phyloP scores from a whole-genome alignment of 2,888 invertebrate species.

The Neoaliturus tenellus region DNA sequence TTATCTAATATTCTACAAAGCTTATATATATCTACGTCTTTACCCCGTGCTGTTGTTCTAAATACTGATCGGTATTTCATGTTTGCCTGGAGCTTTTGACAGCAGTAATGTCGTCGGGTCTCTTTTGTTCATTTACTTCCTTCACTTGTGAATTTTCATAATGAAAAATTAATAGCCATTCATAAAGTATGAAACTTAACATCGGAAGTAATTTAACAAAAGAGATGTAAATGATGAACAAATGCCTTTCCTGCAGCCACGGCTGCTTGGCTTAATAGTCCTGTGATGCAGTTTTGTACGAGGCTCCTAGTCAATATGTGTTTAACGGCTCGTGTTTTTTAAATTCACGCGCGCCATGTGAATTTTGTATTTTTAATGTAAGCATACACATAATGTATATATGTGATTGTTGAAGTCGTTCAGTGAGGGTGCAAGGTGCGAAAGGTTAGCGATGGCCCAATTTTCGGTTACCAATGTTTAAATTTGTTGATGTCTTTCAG shows the following conservation, averaged over 20 bases:
- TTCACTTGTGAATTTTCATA: not conserved
- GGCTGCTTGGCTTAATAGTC: slow-evolving; percentile 1
- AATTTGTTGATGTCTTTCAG: not conserved
- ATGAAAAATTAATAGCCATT: too few relatives aligned
- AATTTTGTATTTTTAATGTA: slow-evolving; percentile 30
- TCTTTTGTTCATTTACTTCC: slow-evolving; percentile 2
- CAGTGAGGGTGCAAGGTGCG: not conserved
- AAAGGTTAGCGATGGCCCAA: not conserved
- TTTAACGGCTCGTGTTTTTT: slow-evolving; percentile 14
- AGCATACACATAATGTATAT: not conserved
- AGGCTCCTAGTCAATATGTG: slow-evolving; percentile 24
- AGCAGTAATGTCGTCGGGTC: not conserved
- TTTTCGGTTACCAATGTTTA: not conserved
- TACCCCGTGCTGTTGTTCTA: not conserved
- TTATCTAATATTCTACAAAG: too few relatives aligned
- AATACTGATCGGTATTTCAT: not conserved
- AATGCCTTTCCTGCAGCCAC: slow-evolving; percentile 22
- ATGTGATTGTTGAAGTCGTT: slow-evolving; percentile 14
- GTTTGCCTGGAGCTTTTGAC: slow-evolving; percentile 1
- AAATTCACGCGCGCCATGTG: slow-evolving; percentile 22
- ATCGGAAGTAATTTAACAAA: not conserved
- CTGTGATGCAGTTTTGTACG: slow-evolving; percentile 22
- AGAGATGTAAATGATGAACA: not conserved
- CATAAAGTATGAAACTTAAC: too few relatives aligned
- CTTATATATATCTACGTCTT: too few relatives aligned